These are phyloP conservation scores for Drosophila bocki DNA, from an alignment of 1,140 invertebrate genomes.

Conservation along the genomic window DNA sequence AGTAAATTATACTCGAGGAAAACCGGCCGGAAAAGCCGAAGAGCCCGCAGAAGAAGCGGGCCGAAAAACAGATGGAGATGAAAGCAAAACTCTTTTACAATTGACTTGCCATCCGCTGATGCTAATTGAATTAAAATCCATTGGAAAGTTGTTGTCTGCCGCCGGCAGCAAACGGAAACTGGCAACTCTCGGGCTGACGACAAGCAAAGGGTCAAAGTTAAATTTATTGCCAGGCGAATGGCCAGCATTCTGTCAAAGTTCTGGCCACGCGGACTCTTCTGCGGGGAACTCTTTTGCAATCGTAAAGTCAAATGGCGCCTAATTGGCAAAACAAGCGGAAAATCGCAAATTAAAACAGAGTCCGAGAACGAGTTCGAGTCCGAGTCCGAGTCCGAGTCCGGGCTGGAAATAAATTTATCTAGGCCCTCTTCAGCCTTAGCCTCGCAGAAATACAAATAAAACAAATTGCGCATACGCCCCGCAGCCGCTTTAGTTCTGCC, in stretches of 20 bases:
- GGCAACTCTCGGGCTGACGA: conserved; percentile 25
- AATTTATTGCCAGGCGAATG: conserved; percentile 60
- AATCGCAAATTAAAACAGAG: conserved; percentile 76
- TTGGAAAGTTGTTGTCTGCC: conserved; percentile 42
- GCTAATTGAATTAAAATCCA: conserved; percentile 65
- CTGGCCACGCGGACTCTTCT: conserved; percentile 13
- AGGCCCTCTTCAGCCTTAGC: not conserved
- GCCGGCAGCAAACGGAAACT: conserved; percentile 19
- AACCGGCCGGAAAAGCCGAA: conserved; percentile 34
- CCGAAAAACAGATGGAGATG: conserved; percentile 14
- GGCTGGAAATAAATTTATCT: conserved; percentile 37
- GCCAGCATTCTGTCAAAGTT: conserved; percentile 33
- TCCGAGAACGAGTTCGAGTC: conserved; percentile 27
- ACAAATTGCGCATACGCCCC: conserved; percentile 77
- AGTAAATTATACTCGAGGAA: conserved; percentile 68
- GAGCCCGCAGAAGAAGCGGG: not conserved
- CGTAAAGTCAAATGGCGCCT: conserved; percentile 78
- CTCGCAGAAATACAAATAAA: conserved; percentile 53
- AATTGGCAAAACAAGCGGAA: conserved; percentile 81
- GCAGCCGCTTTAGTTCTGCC: conserved; percentile 33
- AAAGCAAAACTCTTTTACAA: conserved; percentile 56
- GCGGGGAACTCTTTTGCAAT: conserved; percentile 27
- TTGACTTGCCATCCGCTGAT: conserved; percentile 50
- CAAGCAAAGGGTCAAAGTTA: conserved; percentile 48
- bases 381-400: not conserved